A percentile compares a stretch with the other conserved stretches of the same genome.
phyloP scores from a whole-genome alignment of 1,140 invertebrate genomes.

The Drosophila sproati region DNA sequence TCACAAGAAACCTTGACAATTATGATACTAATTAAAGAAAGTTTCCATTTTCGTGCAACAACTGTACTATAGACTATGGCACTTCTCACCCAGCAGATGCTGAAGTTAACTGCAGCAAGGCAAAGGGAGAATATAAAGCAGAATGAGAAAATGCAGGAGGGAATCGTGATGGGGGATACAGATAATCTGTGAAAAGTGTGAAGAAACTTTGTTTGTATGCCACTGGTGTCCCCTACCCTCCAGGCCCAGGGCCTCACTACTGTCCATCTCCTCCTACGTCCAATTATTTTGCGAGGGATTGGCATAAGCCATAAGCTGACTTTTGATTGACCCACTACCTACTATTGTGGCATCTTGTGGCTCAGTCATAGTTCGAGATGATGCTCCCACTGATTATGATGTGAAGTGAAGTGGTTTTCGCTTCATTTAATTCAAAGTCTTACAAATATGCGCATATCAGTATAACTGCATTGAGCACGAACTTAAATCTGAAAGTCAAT shows the following conservation, averaged over 20 bases:
- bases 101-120: conserved; percentile 8
- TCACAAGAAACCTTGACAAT: background rate
- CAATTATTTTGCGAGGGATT: background rate
- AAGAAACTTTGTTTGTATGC: conserved; percentile 27
- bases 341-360: conserved; percentile 20
- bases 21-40: too few relatives aligned
- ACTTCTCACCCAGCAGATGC: background rate
- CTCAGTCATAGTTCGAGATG: background rate
- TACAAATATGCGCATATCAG: background rate
- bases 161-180: background rate
- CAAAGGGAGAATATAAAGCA: conserved; percentile 8
- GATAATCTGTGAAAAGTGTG: conserved; percentile 49
- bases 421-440: background rate
- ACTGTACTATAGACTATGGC: too few relatives aligned
- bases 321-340: conserved; percentile 55
- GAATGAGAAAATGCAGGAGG: background rate
- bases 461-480: background rate
- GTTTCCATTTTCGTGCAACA: too few relatives aligned
- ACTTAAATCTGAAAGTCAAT: background rate
- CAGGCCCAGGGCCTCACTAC: background rate
- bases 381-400: conserved; percentile 18
- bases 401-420: conserved; percentile 20
- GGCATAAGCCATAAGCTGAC: conserved; percentile 49
- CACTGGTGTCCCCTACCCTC: background rate
- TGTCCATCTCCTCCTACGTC: too few relatives aligned